Percentiles rank a stretch among this genome's conserved stretches.
Conservation (phyloP, 2,113 vertebrate genomes). For the Ceyx melanurus region DNA sequence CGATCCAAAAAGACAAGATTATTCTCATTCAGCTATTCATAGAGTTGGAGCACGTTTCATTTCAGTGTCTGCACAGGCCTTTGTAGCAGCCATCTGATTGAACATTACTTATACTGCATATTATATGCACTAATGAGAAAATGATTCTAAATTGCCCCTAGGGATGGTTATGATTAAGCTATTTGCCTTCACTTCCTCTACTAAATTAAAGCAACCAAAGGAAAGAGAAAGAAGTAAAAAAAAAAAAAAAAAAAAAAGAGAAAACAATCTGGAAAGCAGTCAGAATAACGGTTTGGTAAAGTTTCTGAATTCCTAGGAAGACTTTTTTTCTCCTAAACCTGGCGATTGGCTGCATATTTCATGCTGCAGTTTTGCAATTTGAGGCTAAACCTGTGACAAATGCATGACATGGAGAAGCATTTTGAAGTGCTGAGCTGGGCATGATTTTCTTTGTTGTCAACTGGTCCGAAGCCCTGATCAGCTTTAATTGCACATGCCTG, state of each 20-base stretch:
- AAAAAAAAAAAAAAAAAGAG: not conserved
- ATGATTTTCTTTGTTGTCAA: conserved; percentile 42
- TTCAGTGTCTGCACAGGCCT: conserved; percentile 31
- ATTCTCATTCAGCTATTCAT: conserved; percentile 32
- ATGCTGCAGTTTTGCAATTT: conserved; percentile 58
- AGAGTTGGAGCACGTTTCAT: not conserved
- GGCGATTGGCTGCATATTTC: conserved; percentile 66
- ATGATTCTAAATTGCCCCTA: conserved; percentile 77
- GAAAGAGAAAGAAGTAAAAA: not conserved
- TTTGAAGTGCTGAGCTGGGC: not conserved
- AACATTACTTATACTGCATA: conserved; percentile 67
- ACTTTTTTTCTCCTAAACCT: conserved; percentile 45
- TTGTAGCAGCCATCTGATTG: conserved; percentile 67
- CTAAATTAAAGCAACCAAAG: conserved; percentile 69
- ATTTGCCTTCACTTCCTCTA: conserved; percentile 80
- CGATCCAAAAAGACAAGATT: conserved; percentile 5
- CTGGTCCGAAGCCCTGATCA: conserved; percentile 51
- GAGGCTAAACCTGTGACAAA: conserved; percentile 71
- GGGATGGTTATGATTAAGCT: conserved; percentile 81
- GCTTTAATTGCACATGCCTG: conserved; percentile 33
- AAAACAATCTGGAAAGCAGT: conserved; percentile 33
- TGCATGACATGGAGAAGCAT: not conserved
- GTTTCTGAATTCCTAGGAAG: conserved; percentile 42
- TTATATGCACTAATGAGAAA: conserved; percentile 79
- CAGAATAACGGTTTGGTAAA: conserved; percentile 5